These are phyloP conservation scores for Clangula hyemalis DNA, from an alignment of 2,797 vertebrate species.

Conservation along the genomic window DNA sequence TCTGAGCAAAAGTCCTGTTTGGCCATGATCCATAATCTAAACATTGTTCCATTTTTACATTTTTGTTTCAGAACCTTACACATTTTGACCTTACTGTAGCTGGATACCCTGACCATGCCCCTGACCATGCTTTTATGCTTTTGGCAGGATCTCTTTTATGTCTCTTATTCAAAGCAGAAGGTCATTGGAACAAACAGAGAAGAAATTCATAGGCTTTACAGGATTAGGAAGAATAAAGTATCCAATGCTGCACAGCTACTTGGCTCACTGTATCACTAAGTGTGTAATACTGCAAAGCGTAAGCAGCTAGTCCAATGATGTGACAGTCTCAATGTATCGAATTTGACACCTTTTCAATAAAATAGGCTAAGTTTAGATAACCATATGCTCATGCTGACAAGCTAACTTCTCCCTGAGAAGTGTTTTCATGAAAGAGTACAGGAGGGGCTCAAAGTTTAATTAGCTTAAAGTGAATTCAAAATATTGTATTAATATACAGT, in stretches of 20 bases:
- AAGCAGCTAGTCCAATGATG: not conserved
- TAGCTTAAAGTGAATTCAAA: constrained; percentile 67
- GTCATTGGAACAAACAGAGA: not conserved
- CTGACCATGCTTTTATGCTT: not conserved
- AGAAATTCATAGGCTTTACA: constrained; percentile 3
- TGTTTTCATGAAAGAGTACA: constrained; percentile 55
- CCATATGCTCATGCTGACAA: constrained; percentile 68
- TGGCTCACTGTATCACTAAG: not conserved
- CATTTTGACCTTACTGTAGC: not conserved
- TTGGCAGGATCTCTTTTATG: not conserved
- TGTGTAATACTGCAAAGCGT: not conserved
- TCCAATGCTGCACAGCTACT: not conserved
- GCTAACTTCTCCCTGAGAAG: constrained; percentile 21
- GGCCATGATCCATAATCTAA: not conserved
- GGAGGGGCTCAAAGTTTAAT: constrained; percentile 61
- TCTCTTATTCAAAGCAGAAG: constrained; percentile 12
- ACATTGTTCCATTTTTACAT: not conserved
- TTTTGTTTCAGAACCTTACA: not conserved
- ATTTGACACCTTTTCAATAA: constrained; percentile 66
- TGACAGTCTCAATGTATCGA: constrained; percentile 37
- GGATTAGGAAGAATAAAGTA: not conserved
- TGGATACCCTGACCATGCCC: not conserved
- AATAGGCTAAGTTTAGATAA: constrained; percentile 69
- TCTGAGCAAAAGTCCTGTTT: not conserved
- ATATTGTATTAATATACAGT: constrained; percentile 72